phyloP scores from a whole-genome alignment of 2,888 invertebrate genomes.

The Nebria brevicollis region DNA sequence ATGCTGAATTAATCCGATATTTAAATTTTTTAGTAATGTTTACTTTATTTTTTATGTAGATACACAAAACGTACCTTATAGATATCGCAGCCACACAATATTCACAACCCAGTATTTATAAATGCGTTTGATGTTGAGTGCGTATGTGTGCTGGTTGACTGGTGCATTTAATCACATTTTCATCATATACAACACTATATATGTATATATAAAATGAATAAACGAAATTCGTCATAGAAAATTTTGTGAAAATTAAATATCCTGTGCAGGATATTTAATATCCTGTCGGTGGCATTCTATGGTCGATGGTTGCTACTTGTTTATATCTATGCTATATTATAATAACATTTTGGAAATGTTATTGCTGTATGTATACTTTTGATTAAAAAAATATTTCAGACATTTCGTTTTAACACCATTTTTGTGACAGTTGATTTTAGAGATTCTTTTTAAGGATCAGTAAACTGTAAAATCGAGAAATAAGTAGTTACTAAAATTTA shows the following conservation, averaged over 20 bases:
- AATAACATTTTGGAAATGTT: background rate
- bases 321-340: background rate
- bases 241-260: conserved; percentile 46
- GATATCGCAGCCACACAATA: background rate
- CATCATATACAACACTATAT: conserved; percentile 22
- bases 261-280: conserved; percentile 45
- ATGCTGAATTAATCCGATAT: background rate
- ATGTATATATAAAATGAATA: conserved; percentile 22
- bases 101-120: background rate
- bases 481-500: too few species aligned
- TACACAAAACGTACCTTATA: background rate
- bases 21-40: background rate
- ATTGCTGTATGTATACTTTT: too few species aligned
- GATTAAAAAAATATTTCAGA: too few species aligned
- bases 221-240: conserved; percentile 33
- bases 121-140: background rate
- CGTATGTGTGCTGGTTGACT: background rate
- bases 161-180: conserved; percentile 44
- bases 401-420: too few species aligned
- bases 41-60: background rate
- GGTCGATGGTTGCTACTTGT: conserved; percentile 13
- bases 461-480: too few species aligned
- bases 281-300: conserved; percentile 36
- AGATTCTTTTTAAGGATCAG: too few species aligned
- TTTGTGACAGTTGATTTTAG: too few species aligned